Evolutionary conservation across 1,140 invertebrate genomes (phyloP).

Genomic region (Oscheius sp.): DNA sequence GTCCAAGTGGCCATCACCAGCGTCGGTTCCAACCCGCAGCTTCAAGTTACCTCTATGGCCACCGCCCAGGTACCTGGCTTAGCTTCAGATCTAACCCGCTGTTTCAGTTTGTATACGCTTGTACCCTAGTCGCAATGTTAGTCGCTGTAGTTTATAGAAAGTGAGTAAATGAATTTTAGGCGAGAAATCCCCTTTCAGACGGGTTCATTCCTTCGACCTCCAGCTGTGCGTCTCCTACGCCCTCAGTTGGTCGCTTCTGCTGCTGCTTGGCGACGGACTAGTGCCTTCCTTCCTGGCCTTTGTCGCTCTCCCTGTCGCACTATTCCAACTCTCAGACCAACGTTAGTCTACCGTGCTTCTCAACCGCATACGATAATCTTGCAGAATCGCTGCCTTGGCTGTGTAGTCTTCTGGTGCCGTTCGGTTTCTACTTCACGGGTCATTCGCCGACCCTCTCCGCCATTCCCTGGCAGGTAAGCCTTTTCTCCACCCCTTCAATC

Average conservation of each 20-base stretch:
- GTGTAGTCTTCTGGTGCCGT: slow-evolving; percentile 20
- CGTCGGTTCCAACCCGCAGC: not conserved
- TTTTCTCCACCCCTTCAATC: not conserved
- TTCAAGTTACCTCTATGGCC: not conserved
- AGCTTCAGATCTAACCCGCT: not conserved
- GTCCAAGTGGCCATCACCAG: not conserved
- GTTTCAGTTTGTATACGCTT: not conserved
- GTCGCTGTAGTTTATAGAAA: not conserved
- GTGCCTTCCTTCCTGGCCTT: slow-evolving; percentile 5
- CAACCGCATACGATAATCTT: not conserved
- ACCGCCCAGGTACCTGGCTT: not conserved
- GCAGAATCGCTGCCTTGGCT: slow-evolving; percentile 9
- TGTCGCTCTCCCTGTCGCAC: not conserved
- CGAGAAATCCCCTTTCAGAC: too few species aligned
- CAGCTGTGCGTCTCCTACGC: not conserved
- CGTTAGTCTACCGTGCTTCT: not conserved
- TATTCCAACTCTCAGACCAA: not conserved
- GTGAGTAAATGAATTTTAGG: not conserved
- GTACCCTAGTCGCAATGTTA: not conserved
- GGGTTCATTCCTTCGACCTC: not conserved
- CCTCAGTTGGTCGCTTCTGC: slow-evolving; percentile 1
- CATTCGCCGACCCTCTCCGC: slow-evolving; percentile 38
- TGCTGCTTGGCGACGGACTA: slow-evolving; percentile 14
- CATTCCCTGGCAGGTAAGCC: slow-evolving; percentile 30
- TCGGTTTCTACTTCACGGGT: slow-evolving; percentile 29